phyloP scores from a whole-genome alignment of 2,888 invertebrate species.

The Pachliopta kotzebuea region DNA sequence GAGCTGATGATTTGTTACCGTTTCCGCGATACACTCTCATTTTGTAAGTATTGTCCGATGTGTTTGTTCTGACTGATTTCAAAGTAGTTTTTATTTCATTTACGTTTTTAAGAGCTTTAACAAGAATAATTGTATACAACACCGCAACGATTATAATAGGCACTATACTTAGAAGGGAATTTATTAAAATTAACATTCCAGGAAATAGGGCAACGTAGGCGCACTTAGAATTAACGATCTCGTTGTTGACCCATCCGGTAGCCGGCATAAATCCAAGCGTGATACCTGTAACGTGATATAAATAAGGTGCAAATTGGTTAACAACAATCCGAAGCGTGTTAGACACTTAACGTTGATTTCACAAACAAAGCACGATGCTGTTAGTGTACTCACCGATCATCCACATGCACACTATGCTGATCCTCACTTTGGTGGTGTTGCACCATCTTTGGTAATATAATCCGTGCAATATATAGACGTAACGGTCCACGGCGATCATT shows the following conservation, averaged over 20 bases:
- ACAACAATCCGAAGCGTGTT: conserved; percentile 28
- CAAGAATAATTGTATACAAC: conserved; percentile 81
- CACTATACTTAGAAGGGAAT: conserved; percentile 76
- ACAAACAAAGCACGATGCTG: not conserved
- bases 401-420: conserved; percentile 80
- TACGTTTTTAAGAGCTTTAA: conserved; percentile 76
- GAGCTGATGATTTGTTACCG: conserved; percentile 35
- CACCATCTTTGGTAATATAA: conserved; percentile 82
- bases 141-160: conserved; percentile 69
- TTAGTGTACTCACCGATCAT: conserved; percentile 65
- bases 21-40: conserved; percentile 59
- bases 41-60: conserved; percentile 42
- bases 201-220: conserved; percentile 81
- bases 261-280: conserved; percentile 81
- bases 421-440: conserved; percentile 78
- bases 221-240: conserved; percentile 58
- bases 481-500: conserved; percentile 83
- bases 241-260: conserved; percentile 77
- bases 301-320: conserved; percentile 32
- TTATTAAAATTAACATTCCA: conserved; percentile 74
- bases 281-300: conserved; percentile 62
- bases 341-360: conserved; percentile 18
- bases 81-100: conserved; percentile 50
- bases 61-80: conserved; percentile 43
- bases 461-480: conserved; percentile 83